Conservation (phyloP, 37 sponge, comb jelly and placozoan genomes). For the Tethya wilhelma region DNA sequence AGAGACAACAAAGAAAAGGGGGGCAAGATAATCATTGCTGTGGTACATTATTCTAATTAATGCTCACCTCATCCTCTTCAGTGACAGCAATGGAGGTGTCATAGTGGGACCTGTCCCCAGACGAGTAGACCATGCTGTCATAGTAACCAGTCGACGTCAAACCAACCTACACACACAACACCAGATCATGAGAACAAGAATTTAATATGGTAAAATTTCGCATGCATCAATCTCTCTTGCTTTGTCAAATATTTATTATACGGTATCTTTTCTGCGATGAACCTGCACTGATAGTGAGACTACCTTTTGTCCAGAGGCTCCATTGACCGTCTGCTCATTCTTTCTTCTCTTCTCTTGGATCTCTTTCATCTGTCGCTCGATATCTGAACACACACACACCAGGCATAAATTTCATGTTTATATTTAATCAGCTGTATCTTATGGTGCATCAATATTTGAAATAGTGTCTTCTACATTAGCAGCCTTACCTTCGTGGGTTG, state of each 20-base stretch:
- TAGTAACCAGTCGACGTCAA: slow-evolving; percentile 71
- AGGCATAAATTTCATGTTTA: background rate
- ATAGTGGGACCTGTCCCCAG: slow-evolving; percentile 50
- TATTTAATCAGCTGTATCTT: background rate
- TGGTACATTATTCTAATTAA: slow-evolving; percentile 37
- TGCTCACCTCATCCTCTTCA: slow-evolving; percentile 68
- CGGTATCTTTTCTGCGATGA: no score
- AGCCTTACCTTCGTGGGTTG: slow-evolving; percentile 20
- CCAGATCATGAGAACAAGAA: no score
- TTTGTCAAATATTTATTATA: no score
- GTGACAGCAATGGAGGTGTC: slow-evolving; percentile 70
- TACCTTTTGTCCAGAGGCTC: no score
- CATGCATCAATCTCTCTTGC: no score
- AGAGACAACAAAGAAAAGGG: background rate
- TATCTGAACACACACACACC: slow-evolving; percentile 44
- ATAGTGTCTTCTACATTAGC: background rate
- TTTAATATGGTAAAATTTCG: no score
- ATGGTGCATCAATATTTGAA: background rate
- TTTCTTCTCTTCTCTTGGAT: slow-evolving; percentile 59
- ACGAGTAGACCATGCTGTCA: slow-evolving; percentile 67
- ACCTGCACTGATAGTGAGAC: no score
- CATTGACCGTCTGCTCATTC: slow-evolving; percentile 10
- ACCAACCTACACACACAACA: slow-evolving; percentile 45
- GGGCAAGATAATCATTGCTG: background rate
- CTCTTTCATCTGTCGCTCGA: slow-evolving; percentile 74